Base-by-base conservation (phyloP, 1,140 invertebrate species). In the Aphidius gifuensis region DNA sequence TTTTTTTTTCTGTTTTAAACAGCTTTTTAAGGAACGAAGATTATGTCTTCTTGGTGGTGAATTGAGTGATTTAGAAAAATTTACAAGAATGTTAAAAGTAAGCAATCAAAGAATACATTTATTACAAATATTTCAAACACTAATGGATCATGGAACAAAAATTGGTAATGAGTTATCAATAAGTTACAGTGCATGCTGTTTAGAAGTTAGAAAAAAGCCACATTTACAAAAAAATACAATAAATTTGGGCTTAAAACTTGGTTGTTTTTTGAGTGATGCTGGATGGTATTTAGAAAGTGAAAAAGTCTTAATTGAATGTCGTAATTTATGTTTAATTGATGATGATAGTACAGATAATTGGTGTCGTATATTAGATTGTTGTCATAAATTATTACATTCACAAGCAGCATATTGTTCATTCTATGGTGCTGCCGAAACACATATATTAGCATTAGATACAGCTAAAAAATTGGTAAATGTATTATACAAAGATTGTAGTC, bases 261-360 rank as follows among this genome's bases (percentile, higher is more conserved):
- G 92, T 65, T 85, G 86, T 58, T 95, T 96, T 81, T 83, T 94
- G 1, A 90, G 87, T 70, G 93, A 95, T 70, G 89, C 89, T n/a
- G 92, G 92, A 1, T 93, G 91, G 89, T 92, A 90, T 78, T 74
- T 75, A 40, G 86, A 91, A 70, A 90, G 90, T 71, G 85, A 90
- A 71, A 78, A 84, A 38, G 85, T 94, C 51, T 80, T 93, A 64
- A 75, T 83, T 60, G 77, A 82, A 8, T 92, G 87, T 72, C 83
- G 82, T 68, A 74, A 84, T 65, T 71, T 90, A 16, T 90, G 87
- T 73, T 76, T 82, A 53, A 71, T 68, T 9, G 78, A 80, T 63
- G 80, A 81, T 48, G 80, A 81, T 64, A 83, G 77, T 46, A 77
- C 78, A 9, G 63, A 71, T 51, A 73, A 68, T 61, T 82, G 78